phyloP scores from a whole-genome alignment of 1,140 invertebrate genomes.

The Leptonema lineaticorne region DNA sequence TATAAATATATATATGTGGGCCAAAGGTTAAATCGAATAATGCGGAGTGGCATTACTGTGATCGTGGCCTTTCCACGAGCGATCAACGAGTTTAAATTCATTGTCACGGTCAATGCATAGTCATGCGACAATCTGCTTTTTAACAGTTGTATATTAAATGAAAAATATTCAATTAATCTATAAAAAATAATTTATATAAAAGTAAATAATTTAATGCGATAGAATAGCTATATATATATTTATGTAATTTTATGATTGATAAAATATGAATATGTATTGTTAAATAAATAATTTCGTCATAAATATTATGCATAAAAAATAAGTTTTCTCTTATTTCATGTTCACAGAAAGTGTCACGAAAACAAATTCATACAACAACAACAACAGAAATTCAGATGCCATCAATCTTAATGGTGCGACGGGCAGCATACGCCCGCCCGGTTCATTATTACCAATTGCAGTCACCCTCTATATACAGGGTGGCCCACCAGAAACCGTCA shows the following conservation, averaged over 20 bases:
- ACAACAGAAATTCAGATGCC: slow-evolving; percentile 14
- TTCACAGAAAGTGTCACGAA: slow-evolving; percentile 17
- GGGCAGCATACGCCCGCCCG: slow-evolving; percentile 39
- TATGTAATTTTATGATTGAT: too few relatives aligned
- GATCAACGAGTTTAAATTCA: slow-evolving; percentile 38
- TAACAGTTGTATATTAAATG: too few relatives aligned
- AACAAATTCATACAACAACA: slow-evolving; percentile 34
- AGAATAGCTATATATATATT: too few relatives aligned
- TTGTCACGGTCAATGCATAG: slow-evolving; percentile 5
- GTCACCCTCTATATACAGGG: slow-evolving; percentile 11
- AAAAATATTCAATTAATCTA: too few relatives aligned
- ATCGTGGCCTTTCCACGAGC: slow-evolving; percentile 16
- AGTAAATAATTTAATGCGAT: too few relatives aligned
- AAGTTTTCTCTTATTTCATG: too few relatives aligned
- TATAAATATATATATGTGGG: slow-evolving; percentile 21
- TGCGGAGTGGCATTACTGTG: slow-evolving; percentile 34
- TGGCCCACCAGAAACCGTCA: slow-evolving; percentile 21
- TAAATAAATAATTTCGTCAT: too few relatives aligned
- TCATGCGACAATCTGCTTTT: too few relatives aligned
- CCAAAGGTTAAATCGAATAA: slow-evolving; percentile 41
- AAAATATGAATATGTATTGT: too few relatives aligned
- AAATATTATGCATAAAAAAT: too few relatives aligned
- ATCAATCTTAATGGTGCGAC: slow-evolving; percentile 41
- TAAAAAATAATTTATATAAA: too few relatives aligned
- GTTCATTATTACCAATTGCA: slow-evolving; percentile 26